phyloP scores from a whole-genome alignment of 2,113 vertebrate species.

The Actinemys pallida region DNA sequence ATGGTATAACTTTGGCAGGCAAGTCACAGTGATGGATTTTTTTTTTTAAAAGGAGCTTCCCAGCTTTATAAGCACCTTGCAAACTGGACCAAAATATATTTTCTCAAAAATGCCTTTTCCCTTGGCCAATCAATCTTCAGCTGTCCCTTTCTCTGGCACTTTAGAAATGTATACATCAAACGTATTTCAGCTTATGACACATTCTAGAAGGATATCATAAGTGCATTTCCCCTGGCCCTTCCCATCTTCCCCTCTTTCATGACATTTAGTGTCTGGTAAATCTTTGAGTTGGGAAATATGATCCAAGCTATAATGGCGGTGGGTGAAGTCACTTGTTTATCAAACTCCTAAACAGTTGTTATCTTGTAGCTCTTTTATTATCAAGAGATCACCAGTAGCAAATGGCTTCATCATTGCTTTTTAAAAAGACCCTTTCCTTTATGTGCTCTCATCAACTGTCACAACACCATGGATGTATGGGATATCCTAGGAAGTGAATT shows the following conservation, averaged over 20 bases:
- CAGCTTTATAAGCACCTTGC: conserved; percentile 27
- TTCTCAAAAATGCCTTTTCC: conserved; percentile 38
- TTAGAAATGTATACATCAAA: background rate
- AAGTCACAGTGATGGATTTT: background rate
- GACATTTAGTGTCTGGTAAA: background rate
- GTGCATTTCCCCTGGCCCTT: background rate
- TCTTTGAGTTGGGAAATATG: background rate
- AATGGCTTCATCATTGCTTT: background rate
- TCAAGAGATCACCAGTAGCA: background rate
- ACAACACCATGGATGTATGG: background rate
- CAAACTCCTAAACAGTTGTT: conserved; percentile 4
- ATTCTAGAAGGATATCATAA: conserved; percentile 38
- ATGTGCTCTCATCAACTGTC: background rate
- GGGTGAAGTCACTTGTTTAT: background rate
- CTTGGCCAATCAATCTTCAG: conserved; percentile 20
- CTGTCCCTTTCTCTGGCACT: background rate
- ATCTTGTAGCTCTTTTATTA: conserved; percentile 10
- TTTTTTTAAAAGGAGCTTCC: background rate
- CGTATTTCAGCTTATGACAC: conserved; percentile 33
- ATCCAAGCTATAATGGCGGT: background rate
- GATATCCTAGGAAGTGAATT: background rate
- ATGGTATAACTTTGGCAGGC: background rate
- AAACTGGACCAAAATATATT: conserved; percentile 41
- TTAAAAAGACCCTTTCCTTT: background rate
- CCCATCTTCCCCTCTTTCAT: background rate